A percentile compares a stretch with the other conserved stretches of the same genome.
Evolutionary conservation across 2,113 vertebrate genomes (phyloP).

Genomic region (Uria aalge): DNA sequence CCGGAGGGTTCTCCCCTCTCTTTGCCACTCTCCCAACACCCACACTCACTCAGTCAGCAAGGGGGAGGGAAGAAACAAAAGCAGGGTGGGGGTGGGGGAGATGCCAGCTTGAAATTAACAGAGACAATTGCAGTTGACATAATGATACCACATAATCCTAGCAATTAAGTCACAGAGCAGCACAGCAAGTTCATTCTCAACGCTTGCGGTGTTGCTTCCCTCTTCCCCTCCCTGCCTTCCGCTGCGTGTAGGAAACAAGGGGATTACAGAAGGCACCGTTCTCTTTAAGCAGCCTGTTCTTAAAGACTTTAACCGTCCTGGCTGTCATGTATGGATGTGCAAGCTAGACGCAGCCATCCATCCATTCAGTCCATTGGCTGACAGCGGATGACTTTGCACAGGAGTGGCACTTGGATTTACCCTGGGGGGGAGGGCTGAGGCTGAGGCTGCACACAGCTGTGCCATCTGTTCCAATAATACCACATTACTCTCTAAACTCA

Average conservation of each 20-base stretch:
- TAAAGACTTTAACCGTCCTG: not conserved
- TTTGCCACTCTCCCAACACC: not conserved
- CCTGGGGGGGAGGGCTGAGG: constrained; percentile 35
- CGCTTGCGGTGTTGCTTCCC: rapidly evolving
- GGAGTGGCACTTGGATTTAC: constrained; percentile 74
- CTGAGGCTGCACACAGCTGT: constrained; percentile 74
- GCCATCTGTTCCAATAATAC: constrained; percentile 83
- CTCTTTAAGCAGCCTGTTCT: constrained; percentile 24
- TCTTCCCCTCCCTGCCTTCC: not conserved
- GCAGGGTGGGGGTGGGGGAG: not conserved
- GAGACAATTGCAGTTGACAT: constrained; percentile 26
- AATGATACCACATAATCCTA: constrained; percentile 31
- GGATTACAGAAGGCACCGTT: not conserved
- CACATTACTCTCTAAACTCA: constrained; percentile 79
- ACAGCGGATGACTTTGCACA: constrained; percentile 69
- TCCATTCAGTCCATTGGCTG: constrained; percentile 70
- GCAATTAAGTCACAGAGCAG: constrained; percentile 43
- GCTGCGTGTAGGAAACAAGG: not conserved
- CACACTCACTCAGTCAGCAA: not conserved
- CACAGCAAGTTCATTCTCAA: not conserved
- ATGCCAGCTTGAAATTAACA: constrained; percentile 10
- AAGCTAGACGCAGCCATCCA: constrained; percentile 51
- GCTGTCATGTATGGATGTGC: constrained; percentile 3
- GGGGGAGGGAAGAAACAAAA: not conserved
- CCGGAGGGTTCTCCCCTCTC: not conserved